Evolutionary conservation across 1,140 invertebrate genomes (phyloP), one percentile per base, ranked within the genome.

Genomic region (Proales similis): DNA sequence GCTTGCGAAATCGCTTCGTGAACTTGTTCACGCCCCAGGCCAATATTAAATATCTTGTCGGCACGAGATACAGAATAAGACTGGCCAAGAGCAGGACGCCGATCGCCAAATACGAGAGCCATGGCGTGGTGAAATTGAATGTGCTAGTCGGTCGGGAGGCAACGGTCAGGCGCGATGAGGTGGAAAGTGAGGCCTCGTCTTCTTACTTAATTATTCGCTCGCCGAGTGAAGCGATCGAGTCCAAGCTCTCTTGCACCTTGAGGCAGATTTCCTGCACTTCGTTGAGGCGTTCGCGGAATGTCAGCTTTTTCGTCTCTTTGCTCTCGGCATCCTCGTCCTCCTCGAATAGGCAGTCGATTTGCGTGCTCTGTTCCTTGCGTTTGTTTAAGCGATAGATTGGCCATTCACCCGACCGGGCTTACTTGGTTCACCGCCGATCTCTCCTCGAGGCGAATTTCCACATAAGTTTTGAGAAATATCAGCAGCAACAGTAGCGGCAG

Each of bases 1-100:
- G 93, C 65, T 89, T 80, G 32, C 96, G 72, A 53, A 98, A 81
- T 75, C 93, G 89, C 65, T 92, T 84, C 7, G 90, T 85, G 77
- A 98, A 97, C 78, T 97, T 97, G 77, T 94, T 92, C 20, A 94
- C 81, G 72, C 93, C 94, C 91, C 91, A 98, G n/a, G 82, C 80
- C 79, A 98, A 17, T 7, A 97, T 82, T 12, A 99, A 79, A 74
- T 86, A 91, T 70, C 92, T 81, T 30, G 95, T 73, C 12, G 92
- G 92, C 68, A 98, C 83, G 64, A 86, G 82, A 70, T 95, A 97
- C 2, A 98, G 77, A 3, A 97, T 82, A 32, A 86, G 65, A 60
- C 81, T 81, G 4, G 81, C 84, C n/a, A 82, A 74, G 42, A 83
- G 68, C 2, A 88, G 71, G 49, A 87, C 76, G 7, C 88, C 74